Percentiles rank a stretch among this genome's conserved stretches.
Evolutionary conservation across 2,888 invertebrate species (phyloP).

Genomic region (Acanthosepion pharaonis): DNA sequence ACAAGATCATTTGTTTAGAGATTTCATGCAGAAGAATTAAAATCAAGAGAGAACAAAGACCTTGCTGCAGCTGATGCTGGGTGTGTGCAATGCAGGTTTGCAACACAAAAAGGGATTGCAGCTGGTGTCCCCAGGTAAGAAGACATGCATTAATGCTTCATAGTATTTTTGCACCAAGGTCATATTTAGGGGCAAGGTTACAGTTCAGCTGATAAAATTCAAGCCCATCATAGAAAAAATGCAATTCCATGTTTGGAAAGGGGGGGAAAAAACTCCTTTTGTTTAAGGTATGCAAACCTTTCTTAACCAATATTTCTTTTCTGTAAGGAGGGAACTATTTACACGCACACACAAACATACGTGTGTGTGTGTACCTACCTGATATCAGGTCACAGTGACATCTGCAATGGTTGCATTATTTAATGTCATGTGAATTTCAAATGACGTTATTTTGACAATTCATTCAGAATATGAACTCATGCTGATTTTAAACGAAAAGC

Average conservation of each 20-base stretch:
- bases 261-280: too few species aligned
- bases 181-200: not conserved
- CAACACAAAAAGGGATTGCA: not conserved
- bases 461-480: too few species aligned
- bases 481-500: too few species aligned
- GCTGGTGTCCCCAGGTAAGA: not conserved
- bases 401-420: not conserved
- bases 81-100: not conserved
- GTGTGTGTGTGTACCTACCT: not conserved
- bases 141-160: too few species aligned
- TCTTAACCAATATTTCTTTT: too few species aligned
- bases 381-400: conserved; percentile 15
- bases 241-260: too few species aligned
- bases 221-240: not conserved
- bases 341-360: too few species aligned
- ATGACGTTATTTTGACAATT: not conserved
- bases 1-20: not conserved
- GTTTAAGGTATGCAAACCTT: too few species aligned
- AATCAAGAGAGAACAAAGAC: not conserved
- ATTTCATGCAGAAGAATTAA: not conserved
- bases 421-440: not conserved
- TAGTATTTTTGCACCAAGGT: not conserved
- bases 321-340: too few species aligned
- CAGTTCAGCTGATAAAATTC: not conserved
- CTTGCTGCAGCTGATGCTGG: not conserved